phyloP scores from a whole-genome alignment of 2,113 vertebrate species.

The Sylvia atricapilla region DNA sequence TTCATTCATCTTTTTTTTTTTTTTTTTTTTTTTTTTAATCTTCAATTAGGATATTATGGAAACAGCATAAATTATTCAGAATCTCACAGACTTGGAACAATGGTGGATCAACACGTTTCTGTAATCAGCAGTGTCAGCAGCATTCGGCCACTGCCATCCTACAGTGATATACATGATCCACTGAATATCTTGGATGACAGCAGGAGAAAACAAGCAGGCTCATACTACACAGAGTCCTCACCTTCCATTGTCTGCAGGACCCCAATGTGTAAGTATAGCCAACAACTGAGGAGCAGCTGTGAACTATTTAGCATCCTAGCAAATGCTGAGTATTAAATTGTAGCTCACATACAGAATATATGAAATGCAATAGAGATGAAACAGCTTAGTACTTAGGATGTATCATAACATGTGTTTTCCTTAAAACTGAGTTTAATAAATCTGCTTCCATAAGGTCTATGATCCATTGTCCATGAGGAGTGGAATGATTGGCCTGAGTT shows the following conservation, averaged over 20 bases:
- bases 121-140: slow-evolving; percentile 94
- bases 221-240: slow-evolving; percentile 80
- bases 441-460: accelerated
- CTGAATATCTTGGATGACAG: slow-evolving; percentile 91
- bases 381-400: not conserved
- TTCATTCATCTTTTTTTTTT: not conserved
- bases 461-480: not conserved
- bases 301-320: not conserved
- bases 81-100: slow-evolving; percentile 82
- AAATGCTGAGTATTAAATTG: not conserved
- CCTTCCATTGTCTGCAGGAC: slow-evolving; percentile 71
- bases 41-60: slow-evolving; percentile 85
- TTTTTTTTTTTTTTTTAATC: not conserved
- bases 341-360: not conserved
- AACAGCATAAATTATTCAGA: slow-evolving; percentile 81
- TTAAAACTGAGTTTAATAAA: not conserved
- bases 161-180: slow-evolving; percentile 89
- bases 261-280: slow-evolving; percentile 71
- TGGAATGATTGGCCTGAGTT: not conserved
- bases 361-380: not conserved
- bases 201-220: slow-evolving; percentile 75
- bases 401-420: not conserved
- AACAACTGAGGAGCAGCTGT: not conserved
- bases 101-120: slow-evolving; percentile 95
- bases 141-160: slow-evolving; percentile 80